These are phyloP conservation scores for Aphrophora alni DNA, from an alignment of 2,888 invertebrate species.

Conservation along the genomic window DNA sequence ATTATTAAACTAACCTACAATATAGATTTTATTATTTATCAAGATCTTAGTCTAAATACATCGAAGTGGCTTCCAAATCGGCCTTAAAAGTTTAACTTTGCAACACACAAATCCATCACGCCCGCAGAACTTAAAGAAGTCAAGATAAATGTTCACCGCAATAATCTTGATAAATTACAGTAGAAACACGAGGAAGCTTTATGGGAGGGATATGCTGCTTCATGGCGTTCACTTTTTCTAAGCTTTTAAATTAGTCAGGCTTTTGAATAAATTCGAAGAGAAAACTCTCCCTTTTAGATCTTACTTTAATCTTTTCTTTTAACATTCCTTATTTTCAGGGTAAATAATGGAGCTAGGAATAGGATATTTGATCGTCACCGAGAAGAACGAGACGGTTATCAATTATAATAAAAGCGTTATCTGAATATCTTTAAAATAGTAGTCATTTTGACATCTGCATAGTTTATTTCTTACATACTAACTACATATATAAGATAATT, in stretches of 20 bases:
- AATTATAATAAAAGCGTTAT: no score
- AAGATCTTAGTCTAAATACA: no score
- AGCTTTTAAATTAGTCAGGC: not conserved
- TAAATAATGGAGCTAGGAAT: no score
- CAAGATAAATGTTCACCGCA: not conserved
- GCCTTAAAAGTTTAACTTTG: not conserved
- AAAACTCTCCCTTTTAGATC: not conserved
- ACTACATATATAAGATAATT: no score
- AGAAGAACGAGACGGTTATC: no score
- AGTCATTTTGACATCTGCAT: no score
- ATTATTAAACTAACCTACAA: no score
- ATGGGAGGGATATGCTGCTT: not conserved
- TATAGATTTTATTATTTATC: no score
- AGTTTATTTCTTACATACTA: no score
- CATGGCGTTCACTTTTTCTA: not conserved
- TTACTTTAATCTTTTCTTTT: not conserved
- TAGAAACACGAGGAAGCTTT: not conserved
- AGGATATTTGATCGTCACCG: no score
- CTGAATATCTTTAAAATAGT: no score
- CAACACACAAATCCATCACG: not conserved
- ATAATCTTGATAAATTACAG: not conserved
- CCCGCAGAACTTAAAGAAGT: slow-evolving; percentile 1
- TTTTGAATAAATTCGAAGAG: not conserved
- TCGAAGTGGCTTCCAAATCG: not conserved
- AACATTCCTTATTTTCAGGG: no score